These are phyloP conservation scores for Carcina quercana DNA, from an alignment of 2,888 invertebrate species.

Conservation along the genomic window DNA sequence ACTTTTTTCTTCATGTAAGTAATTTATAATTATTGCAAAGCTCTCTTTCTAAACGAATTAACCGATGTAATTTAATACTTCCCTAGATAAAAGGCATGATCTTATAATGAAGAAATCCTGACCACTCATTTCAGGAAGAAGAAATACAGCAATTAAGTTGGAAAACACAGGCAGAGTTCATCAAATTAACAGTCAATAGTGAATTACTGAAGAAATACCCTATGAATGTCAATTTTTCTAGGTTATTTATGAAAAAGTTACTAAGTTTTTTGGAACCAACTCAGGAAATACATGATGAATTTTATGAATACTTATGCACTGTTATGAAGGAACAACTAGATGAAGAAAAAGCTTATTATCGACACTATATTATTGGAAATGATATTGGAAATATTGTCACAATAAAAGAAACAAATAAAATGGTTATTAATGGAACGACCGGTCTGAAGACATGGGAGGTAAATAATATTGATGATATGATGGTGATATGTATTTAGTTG, in stretches of 20 bases:
- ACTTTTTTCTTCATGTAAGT: slow-evolving; percentile 29
- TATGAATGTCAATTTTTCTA: slow-evolving; percentile 75
- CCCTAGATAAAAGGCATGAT: too few relatives aligned
- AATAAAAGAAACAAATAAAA: slow-evolving; percentile 80
- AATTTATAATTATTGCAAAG: neutral
- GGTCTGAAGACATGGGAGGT: slow-evolving; percentile 88
- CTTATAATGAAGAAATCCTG: too few relatives aligned
- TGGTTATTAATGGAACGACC: slow-evolving; percentile 86
- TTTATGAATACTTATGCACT: slow-evolving; percentile 76
- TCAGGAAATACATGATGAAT: slow-evolving; percentile 76
- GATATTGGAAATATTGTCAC: slow-evolving; percentile 58
- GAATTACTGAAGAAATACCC: slow-evolving; percentile 74
- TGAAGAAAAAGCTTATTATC: slow-evolving; percentile 63
- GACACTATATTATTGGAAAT: slow-evolving; percentile 75
- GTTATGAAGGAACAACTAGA: slow-evolving; percentile 49
- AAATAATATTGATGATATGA: too few relatives aligned
- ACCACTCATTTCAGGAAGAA: slow-evolving; percentile 35
- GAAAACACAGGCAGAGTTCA: slow-evolving; percentile 74
- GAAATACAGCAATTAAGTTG: slow-evolving; percentile 44
- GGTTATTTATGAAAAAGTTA: slow-evolving; percentile 78
- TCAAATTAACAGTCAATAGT: slow-evolving; percentile 74
- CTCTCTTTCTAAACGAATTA: too few relatives aligned
- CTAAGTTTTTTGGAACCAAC: slow-evolving; percentile 72
- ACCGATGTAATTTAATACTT: too few relatives aligned
- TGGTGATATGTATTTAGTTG: too few relatives aligned